Base-by-base conservation (phyloP, 2,797 vertebrate genomes). In the Anableps anableps region DNA sequence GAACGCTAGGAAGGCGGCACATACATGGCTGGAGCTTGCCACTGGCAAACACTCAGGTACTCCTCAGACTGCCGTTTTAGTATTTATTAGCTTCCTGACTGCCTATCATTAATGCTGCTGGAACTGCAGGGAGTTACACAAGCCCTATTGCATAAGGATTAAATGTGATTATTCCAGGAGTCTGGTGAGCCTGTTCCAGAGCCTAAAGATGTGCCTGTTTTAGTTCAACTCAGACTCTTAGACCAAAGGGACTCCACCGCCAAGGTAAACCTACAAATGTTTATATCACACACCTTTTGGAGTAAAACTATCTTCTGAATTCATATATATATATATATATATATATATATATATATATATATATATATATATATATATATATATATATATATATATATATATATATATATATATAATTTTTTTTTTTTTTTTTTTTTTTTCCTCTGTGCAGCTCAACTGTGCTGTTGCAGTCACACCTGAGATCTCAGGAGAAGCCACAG, bases 181-280 rank as follows among this genome's bases (percentile, higher is more conserved):
- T 91, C 91, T 23, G 82, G 85, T 10, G 91, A 94, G 19, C 80
- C 89, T 14, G 83, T 90, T 45, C 89, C 91, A 26, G 96, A 96
- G 74, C 95, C 95, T 23, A 96, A 95, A 93, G 95, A 96, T 9
- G 90, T 97, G 2, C 96, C 97, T 29, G 92, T 95, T 68, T 93
- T 97, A 45, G 86, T 95, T 41, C 95, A 97, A 83, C 93, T 97
- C 66, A 93, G 96, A 76, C 88, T 97, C 77, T 85, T 97, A 85
- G 97, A 97, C 89, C 96, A 97, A 80, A 96, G 94, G 86, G 96
- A 97, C 82, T 93, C 96, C 51, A 96, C 95, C 60, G 96, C 96
- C 0, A 97, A 97, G 95, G 96, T 96, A 3, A 81, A 78, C 43
- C 16, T 3, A 36, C n/a, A 34, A 13, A 23, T 51, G 4, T 41